Percentiles rank a stretch among this genome's conserved stretches.
phyloP scores from a whole-genome alignment of 2,888 invertebrate genomes.

The Gastracanthus pulcherrimus region DNA sequence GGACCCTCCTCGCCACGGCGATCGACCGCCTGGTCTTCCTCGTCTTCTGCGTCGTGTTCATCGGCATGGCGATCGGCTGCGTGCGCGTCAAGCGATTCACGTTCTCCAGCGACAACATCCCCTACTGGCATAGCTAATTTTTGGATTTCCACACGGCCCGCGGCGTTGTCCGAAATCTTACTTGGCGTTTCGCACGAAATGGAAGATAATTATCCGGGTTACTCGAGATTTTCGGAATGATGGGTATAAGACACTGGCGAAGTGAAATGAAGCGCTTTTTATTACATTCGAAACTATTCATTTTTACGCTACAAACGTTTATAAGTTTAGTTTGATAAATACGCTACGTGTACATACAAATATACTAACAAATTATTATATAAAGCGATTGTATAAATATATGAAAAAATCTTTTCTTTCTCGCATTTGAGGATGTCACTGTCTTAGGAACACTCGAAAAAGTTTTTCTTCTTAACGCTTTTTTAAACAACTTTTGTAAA shows the following conservation, averaged over 20 bases:
- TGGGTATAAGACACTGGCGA: neutral
- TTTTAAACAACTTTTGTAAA: constrained; percentile 1
- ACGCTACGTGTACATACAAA: constrained; percentile 56
- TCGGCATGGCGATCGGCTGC: constrained; percentile 79
- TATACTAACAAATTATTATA: constrained; percentile 56
- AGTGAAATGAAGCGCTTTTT: constrained; percentile 43
- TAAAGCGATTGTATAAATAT: constrained; percentile 56
- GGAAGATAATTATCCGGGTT: neutral
- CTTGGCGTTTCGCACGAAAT: neutral
- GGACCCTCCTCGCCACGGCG: constrained; percentile 82
- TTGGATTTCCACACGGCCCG: neutral
- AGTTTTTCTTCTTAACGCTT: neutral
- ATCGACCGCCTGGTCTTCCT: constrained; percentile 82
- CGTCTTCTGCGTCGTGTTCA: constrained; percentile 80
- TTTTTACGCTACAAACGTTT: constrained; percentile 36
- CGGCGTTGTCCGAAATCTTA: neutral
- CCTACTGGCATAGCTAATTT: constrained; percentile 54
- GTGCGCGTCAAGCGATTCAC: constrained; percentile 70
- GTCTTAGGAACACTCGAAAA: constrained; percentile 23
- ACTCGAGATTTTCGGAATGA: neutral
- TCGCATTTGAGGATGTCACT: neutral
- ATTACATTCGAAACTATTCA: constrained; percentile 41
- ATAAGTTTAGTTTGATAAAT: constrained; percentile 52
- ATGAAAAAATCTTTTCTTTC: constrained; percentile 26
- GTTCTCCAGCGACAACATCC: constrained; percentile 49